Evolutionary conservation across 2,797 vertebrate genomes (phyloP).

Genomic region (Manis crassicaudata): DNA sequence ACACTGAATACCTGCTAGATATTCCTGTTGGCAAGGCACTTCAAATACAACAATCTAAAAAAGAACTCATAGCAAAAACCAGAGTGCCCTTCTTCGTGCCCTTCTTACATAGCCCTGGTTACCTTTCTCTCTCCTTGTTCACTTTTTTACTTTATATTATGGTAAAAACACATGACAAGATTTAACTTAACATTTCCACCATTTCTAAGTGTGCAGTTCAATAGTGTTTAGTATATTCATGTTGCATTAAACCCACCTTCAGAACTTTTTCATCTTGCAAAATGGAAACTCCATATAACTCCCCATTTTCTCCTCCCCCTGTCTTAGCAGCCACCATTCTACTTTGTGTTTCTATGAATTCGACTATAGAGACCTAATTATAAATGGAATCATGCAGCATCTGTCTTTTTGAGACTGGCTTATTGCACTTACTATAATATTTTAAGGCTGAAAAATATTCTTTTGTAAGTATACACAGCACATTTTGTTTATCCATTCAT

Average conservation of each 20-base stretch:
- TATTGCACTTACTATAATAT: not conserved
- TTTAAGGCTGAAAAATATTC: not conserved
- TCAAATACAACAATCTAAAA: not conserved
- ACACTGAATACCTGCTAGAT: not conserved
- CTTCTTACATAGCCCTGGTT: not conserved
- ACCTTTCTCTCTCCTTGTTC: not conserved
- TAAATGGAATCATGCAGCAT: not conserved
- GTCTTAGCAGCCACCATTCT: not conserved
- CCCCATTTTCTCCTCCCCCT: not conserved
- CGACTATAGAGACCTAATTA: not conserved
- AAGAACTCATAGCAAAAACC: not conserved
- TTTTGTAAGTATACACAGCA: not conserved
- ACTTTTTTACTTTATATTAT: not conserved
- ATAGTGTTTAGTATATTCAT: not conserved
- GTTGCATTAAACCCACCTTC: not conserved
- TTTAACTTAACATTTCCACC: not conserved
- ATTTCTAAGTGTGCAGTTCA: not conserved
- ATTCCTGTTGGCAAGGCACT: not conserved
- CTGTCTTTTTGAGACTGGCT: not conserved
- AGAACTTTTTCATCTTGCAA: conserved; percentile 4
- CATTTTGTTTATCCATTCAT: not conserved
- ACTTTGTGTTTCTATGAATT: not conserved
- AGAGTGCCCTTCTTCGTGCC: not conserved
- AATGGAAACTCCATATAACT: not conserved
- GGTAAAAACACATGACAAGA: not conserved